phyloP scores from a whole-genome alignment of 2,113 vertebrate species.

The Sigmodon hispidus region DNA sequence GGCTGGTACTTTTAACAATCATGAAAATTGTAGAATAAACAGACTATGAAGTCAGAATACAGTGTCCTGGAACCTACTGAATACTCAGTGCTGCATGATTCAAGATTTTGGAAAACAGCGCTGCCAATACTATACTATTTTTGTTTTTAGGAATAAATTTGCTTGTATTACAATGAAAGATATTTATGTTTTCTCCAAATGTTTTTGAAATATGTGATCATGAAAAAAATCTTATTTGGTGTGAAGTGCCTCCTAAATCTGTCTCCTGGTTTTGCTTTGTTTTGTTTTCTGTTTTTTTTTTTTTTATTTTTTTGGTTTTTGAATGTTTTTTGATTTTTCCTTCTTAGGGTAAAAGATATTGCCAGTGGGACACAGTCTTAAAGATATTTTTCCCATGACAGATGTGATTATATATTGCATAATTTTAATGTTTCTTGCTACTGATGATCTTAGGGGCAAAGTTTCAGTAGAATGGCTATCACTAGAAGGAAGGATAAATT shows the following conservation, averaged over 20 bases:
- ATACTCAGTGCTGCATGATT: background rate
- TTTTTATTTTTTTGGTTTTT: too few relatives aligned
- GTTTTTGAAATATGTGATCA: background rate
- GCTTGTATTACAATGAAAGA: background rate
- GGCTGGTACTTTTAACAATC: background rate
- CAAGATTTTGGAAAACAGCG: background rate
- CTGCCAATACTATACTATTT: background rate
- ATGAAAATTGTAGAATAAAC: background rate
- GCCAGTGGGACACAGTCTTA: background rate
- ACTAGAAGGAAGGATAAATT: background rate
- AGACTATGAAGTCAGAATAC: background rate
- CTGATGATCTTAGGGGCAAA: background rate
- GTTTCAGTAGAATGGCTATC: background rate
- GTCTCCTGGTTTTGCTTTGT: background rate
- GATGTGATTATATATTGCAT: background rate
- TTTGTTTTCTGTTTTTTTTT: too few relatives aligned
- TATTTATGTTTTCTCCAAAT: background rate
- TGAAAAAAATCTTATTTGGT: background rate
- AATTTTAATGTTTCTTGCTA: background rate
- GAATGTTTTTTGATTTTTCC: background rate
- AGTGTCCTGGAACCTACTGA: background rate
- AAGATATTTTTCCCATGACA: background rate
- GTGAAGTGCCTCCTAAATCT: background rate
- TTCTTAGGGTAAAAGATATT: background rate
- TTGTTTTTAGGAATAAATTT: background rate